These are phyloP conservation scores for Masnerella sp. DNA, from an alignment of 2,888 invertebrate genomes.

Conservation along the genomic window DNA sequence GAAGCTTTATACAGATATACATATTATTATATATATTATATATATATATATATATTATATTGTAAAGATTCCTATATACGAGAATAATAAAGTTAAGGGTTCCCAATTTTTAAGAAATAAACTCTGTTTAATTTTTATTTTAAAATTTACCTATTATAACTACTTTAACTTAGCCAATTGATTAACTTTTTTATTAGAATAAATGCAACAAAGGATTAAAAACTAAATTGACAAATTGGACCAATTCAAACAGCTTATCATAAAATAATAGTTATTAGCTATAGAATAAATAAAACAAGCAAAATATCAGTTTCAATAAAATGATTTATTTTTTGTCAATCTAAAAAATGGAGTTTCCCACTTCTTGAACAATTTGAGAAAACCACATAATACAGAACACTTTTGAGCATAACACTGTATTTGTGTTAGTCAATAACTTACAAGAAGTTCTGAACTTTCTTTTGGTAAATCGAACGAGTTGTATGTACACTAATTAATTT, in stretches of 20 bases:
- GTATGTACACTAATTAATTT: slow-evolving; percentile 37
- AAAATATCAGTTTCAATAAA: slow-evolving; percentile 20
- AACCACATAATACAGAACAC: slow-evolving; percentile 52
- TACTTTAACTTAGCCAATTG: too few relatives aligned
- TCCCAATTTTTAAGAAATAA: slow-evolving; percentile 72
- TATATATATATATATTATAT: slow-evolving; percentile 67
- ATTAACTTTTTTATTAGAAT: too few relatives aligned
- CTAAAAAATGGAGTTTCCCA: slow-evolving; percentile 46
- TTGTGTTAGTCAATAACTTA: slow-evolving; percentile 39
- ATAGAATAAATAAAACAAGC: not conserved
- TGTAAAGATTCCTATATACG: slow-evolving; percentile 76
- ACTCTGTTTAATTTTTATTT: not conserved
- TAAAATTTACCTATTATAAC: too few relatives aligned
- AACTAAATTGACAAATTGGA: slow-evolving; percentile 1
- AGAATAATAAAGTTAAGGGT: slow-evolving; percentile 71
- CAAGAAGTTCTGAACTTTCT: slow-evolving; percentile 32
- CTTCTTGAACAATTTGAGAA: slow-evolving; percentile 30
- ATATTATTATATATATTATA: slow-evolving; percentile 40
- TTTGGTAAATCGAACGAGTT: slow-evolving; percentile 27
- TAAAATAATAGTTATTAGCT: not conserved
- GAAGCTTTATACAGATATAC: slow-evolving; percentile 67
- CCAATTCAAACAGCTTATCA: not conserved
- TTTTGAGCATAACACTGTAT: slow-evolving; percentile 51
- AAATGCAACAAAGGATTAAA: not conserved
- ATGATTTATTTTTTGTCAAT: slow-evolving; percentile 48